Evolutionary conservation across 2,113 vertebrate species (phyloP).

Genomic region (Vulpes vulpes): DNA sequence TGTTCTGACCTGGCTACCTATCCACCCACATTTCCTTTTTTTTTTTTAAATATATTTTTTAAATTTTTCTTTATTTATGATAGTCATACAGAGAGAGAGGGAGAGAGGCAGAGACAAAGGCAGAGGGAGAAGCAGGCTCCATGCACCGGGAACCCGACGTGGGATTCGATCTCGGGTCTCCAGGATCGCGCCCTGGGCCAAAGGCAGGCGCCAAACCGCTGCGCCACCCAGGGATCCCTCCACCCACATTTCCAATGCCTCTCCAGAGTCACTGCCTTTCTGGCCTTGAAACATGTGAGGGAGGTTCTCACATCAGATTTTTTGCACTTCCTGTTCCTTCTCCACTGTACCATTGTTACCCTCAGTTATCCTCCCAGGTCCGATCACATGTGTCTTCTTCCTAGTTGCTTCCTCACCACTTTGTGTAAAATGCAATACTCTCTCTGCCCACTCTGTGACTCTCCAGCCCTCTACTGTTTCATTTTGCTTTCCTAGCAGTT

Average conservation of each 20-base stretch:
- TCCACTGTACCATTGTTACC: not conserved
- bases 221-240: too few relatives aligned
- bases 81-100: too few relatives aligned
- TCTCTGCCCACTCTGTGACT: not conserved
- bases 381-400: not conserved
- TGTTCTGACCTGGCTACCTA: not conserved
- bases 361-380: accelerated
- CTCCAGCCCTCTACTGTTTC: not conserved
- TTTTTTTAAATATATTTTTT: too few relatives aligned
- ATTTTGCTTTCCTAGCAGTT: not conserved
- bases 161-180: too few relatives aligned
- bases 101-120: too few relatives aligned
- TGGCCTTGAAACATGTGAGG: not conserved
- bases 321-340: not conserved
- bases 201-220: too few relatives aligned
- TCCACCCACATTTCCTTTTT: not conserved
- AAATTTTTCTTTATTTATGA: too few relatives aligned
- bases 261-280: not conserved
- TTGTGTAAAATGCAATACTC: not conserved
- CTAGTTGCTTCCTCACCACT: not conserved
- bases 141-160: too few relatives aligned
- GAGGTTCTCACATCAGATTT: not conserved
- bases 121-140: too few relatives aligned
- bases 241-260: not conserved
- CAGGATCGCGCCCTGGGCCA: too few relatives aligned